Evolutionary conservation across 2,113 vertebrate genomes (phyloP).

Genomic region (Phoxinus phoxinus): DNA sequence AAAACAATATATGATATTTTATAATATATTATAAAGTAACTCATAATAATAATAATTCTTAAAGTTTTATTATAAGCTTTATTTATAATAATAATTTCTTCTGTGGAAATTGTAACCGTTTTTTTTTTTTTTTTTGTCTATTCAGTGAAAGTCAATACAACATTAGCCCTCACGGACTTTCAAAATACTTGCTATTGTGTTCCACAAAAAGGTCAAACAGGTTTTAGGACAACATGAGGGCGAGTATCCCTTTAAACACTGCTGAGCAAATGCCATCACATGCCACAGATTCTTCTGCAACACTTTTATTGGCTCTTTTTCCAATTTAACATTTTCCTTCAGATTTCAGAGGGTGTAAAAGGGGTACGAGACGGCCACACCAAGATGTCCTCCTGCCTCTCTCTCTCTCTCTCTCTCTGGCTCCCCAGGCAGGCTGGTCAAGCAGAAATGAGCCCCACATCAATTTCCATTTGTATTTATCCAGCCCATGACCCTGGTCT

Average conservation of each 20-base stretch:
- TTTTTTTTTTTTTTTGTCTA: too few species aligned
- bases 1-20: background rate
- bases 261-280: background rate
- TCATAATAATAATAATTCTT: too few species aligned
- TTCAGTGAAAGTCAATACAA: background rate
- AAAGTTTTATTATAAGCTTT: too few species aligned
- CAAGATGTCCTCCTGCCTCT: constrained; percentile 57
- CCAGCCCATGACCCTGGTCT: constrained; percentile 77
- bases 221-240: background rate
- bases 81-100: background rate
- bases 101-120: background rate
- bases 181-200: background rate
- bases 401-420: constrained; percentile 45
- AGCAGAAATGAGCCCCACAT: constrained; percentile 78
- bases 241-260: background rate
- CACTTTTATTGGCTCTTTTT: constrained; percentile 31
- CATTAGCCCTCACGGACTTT: background rate
- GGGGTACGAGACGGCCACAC: constrained; percentile 62
- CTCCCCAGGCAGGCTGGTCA: constrained; percentile 74
- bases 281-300: background rate
- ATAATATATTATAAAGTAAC: too few species aligned
- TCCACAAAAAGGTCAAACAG: background rate
- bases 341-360: background rate
- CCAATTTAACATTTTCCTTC: background rate
- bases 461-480: constrained; percentile 86